phyloP scores from a whole-genome alignment of 2,113 vertebrate genomes.

The Heterocephalus glaber region DNA sequence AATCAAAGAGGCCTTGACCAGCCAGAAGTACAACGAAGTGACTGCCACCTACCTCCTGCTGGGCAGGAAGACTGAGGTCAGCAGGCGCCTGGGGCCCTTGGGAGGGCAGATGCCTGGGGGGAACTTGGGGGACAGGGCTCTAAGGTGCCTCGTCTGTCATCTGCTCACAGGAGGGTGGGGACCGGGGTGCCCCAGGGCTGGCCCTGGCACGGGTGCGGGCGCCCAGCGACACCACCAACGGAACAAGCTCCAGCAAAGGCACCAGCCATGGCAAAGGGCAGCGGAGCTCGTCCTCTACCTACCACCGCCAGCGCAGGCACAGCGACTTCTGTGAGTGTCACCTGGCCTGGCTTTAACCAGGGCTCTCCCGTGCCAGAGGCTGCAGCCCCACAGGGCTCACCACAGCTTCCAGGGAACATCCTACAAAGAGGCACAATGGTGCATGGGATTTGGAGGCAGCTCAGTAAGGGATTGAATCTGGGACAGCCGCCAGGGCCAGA shows the following conservation, averaged over 20 bases:
- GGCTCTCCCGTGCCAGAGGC: background rate
- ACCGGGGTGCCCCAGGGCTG: conserved; percentile 89
- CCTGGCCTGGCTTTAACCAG: background rate
- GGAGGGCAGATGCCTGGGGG: background rate
- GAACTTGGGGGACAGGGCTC: background rate
- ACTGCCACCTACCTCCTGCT: conserved; percentile 97
- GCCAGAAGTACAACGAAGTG: conserved; percentile 95
- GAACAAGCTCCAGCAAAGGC: conserved; percentile 90
- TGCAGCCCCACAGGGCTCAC: background rate
- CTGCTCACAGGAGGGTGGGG: conserved; percentile 84
- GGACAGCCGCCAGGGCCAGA: background rate
- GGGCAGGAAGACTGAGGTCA: conserved; percentile 92
- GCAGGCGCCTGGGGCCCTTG: background rate
- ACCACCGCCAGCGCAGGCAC: conserved; percentile 95
- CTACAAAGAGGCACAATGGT: background rate
- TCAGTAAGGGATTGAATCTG: background rate
- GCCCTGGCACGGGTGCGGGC: conserved; percentile 93
- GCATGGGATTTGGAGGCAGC: background rate
- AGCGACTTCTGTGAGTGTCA: conserved; percentile 92
- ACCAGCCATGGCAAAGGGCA: conserved; percentile 92
- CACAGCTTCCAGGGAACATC: background rate
- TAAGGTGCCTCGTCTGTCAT: background rate
- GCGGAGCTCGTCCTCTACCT: conserved; percentile 90
- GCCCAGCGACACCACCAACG: conserved; percentile 91
- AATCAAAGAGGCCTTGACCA: conserved; percentile 91